Evolutionary conservation across 64 coral and sea anemone species (phyloP).

Genomic region (Montipora cactus): DNA sequence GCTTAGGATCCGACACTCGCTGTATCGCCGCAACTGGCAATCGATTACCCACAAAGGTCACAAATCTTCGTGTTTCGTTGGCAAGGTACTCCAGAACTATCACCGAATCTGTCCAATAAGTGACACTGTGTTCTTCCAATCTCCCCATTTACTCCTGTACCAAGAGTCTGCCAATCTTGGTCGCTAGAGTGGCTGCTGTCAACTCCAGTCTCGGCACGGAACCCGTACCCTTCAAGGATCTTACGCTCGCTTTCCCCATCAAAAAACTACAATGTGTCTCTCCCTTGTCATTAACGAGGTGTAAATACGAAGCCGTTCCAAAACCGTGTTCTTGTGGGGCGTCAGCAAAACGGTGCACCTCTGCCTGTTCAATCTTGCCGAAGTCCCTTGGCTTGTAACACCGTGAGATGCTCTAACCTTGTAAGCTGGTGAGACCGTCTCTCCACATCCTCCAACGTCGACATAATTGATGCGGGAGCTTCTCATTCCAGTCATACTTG

Average conservation of each 20-base stretch:
- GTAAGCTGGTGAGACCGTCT: constrained; percentile 4
- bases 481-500: neutral
- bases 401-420: neutral
- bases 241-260: constrained; percentile 39
- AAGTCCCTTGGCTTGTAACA: constrained; percentile 17
- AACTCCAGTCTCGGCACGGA: constrained; percentile 55
- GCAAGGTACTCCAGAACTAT: neutral
- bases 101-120: constrained; percentile 76
- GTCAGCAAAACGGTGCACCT: constrained; percentile 63
- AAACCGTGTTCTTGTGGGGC: constrained; percentile 56
- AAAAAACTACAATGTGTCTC: constrained; percentile 30
- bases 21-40: constrained; percentile 55
- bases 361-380: neutral
- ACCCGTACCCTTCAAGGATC: constrained; percentile 32
- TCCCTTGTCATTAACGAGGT: constrained; percentile 5
- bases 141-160: constrained; percentile 34
- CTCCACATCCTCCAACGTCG: constrained; percentile 32
- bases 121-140: constrained; percentile 1
- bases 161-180: constrained; percentile 52
- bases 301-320: constrained; percentile 50
- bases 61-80: constrained; percentile 66
- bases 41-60: constrained; percentile 68
- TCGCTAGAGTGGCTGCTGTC: constrained; percentile 16
- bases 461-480: neutral
- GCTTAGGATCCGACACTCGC: constrained; percentile 47